A percentile compares a stretch with the other conserved stretches of the same genome.
These are phyloP conservation scores for Sclerurus mexicanus DNA, from an alignment of 2,113 vertebrate species.

Conservation along the genomic window DNA sequence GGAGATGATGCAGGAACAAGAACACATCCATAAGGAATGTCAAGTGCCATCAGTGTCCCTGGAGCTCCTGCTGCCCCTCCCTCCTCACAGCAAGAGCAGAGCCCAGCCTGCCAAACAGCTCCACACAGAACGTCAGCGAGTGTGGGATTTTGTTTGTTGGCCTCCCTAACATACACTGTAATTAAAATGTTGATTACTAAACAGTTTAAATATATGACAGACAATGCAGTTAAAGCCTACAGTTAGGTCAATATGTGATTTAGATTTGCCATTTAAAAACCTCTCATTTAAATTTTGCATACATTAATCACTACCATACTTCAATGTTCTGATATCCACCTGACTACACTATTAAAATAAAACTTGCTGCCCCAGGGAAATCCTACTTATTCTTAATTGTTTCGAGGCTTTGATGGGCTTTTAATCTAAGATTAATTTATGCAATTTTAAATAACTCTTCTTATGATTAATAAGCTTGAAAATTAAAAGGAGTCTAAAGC, in stretches of 20 bases:
- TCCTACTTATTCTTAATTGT: constrained; percentile 99
- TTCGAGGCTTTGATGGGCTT: constrained; percentile 96
- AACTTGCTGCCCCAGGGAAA: constrained; percentile 95
- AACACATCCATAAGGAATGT: background rate
- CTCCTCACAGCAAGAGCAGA: background rate
- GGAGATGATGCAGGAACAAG: background rate
- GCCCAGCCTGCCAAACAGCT: background rate
- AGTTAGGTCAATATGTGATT: constrained; percentile 87
- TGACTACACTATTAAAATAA: constrained; percentile 94
- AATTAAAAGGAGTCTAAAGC: constrained; percentile 99
- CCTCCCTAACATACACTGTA: constrained; percentile 64
- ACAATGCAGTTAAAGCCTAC: constrained; percentile 78
- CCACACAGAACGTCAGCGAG: background rate
- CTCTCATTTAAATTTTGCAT: constrained; percentile 92
- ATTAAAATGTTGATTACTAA: constrained; percentile 82
- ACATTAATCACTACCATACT: constrained; percentile 96
- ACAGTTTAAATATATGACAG: constrained; percentile 78
- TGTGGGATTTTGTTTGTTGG: constrained; percentile 69
- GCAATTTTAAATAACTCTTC: constrained; percentile 99
- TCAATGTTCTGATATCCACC: constrained; percentile 96
- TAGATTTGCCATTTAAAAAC: constrained; percentile 86
- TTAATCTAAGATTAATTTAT: constrained; percentile 99
- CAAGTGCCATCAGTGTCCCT: background rate
- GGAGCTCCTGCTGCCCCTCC: background rate
- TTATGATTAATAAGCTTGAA: constrained; percentile 99